Conservation (phyloP, 2,113 vertebrate genomes). For the Onychostruthus taczanowskii region DNA sequence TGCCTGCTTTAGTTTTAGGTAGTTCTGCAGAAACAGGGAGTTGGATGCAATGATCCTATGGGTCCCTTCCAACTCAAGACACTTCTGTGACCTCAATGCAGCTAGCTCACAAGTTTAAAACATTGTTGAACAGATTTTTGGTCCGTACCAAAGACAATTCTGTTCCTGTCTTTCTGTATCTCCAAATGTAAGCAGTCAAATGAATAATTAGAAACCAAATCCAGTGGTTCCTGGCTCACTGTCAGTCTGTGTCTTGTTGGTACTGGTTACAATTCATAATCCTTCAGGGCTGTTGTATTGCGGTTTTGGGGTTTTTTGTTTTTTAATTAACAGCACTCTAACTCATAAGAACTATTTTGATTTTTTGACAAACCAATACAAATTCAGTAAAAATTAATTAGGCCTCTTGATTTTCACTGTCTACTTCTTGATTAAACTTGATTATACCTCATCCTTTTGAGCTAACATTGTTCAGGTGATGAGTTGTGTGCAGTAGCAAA, state of each 20-base stretch:
- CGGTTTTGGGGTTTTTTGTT: neutral
- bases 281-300: neutral
- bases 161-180: neutral
- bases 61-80: neutral
- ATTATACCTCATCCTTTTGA: neutral
- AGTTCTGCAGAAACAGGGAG: neutral
- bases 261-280: neutral
- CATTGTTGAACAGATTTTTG: neutral
- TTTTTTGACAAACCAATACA: neutral
- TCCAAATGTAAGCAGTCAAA: neutral
- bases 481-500: neutral
- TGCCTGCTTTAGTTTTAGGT: neutral
- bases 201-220: slow-evolving; percentile 9
- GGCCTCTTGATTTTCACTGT: neutral
- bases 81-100: neutral
- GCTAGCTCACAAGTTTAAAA: neutral
- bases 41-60: neutral
- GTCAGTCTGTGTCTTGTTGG: neutral
- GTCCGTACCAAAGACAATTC: neutral
- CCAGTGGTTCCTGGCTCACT: neutral
- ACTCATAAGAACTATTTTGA: neutral
- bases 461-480: neutral
- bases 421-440: neutral
- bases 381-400: neutral
- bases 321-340: neutral